These are phyloP conservation scores for Apodemia hepburni DNA, from an alignment of 2,888 invertebrate species.

Conservation along the genomic window DNA sequence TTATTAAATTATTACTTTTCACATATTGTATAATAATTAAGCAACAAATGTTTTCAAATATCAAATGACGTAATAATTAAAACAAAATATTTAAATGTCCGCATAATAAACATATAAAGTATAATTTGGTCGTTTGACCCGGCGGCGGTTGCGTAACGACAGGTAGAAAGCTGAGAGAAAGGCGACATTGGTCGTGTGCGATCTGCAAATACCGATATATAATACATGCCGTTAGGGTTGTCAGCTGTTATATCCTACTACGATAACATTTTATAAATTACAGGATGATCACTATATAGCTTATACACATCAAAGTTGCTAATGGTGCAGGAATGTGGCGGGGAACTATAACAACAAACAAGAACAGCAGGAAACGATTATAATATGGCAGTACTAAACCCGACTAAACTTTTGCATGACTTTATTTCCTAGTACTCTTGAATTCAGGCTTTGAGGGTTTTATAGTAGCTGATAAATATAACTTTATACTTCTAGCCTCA, in stretches of 20 bases:
- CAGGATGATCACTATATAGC: no score
- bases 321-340: no score
- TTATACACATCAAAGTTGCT: no score
- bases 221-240: not conserved
- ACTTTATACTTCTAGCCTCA: no score
- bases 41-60: not conserved
- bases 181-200: conserved; percentile 40
- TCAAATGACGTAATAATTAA: conserved; percentile 1
- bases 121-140: conserved; percentile 12
- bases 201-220: conserved; percentile 40
- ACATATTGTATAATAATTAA: not conserved
- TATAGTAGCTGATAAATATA: no score
- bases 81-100: not conserved
- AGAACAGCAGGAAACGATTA: no score
- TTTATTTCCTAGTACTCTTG: no score
- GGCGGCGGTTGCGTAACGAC: conserved; percentile 34
- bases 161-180: conserved; percentile 61
- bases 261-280: no score
- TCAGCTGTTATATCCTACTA: not conserved
- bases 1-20: conserved; percentile 2
- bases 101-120: conserved; percentile 7
- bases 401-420: no score
- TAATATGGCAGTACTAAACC: no score
- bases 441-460: no score
- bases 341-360: no score